phyloP scores from a whole-genome alignment of 2,113 vertebrate species.

The Uria lomvia region DNA sequence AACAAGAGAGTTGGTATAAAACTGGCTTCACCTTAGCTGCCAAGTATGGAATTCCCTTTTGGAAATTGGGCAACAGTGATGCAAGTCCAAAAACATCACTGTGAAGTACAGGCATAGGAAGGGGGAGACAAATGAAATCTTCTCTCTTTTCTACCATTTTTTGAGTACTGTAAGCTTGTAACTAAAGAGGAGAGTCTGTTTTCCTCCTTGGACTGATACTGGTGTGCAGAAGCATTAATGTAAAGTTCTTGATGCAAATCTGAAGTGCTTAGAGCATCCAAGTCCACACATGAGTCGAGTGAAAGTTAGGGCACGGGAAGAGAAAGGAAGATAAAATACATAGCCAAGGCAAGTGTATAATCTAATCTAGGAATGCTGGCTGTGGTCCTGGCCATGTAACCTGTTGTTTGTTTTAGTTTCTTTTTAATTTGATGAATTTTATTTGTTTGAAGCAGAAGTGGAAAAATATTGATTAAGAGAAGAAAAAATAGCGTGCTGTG shows the following conservation, averaged over 20 bases:
- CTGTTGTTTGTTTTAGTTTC: not conserved
- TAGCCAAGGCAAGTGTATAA: not conserved
- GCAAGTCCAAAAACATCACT: not conserved
- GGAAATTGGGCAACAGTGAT: not conserved
- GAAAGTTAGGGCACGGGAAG: not conserved
- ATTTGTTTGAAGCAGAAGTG: not conserved
- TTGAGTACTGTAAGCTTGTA: not conserved
- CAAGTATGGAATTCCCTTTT: not conserved
- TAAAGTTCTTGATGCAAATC: not conserved
- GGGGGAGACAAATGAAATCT: not conserved
- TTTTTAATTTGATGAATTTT: not conserved
- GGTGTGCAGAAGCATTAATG: not conserved
- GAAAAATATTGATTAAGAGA: not conserved
- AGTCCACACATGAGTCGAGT: accelerated
- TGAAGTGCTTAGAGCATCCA: not conserved
- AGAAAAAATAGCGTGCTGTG: not conserved
- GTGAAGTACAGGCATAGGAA: not conserved
- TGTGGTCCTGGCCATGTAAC: not conserved
- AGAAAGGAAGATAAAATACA: not conserved
- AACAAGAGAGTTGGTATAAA: not conserved
- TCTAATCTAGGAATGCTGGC: not conserved
- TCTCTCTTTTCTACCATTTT: not conserved
- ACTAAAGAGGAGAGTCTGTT: not conserved
- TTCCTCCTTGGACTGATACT: not conserved
- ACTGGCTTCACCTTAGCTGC: not conserved